Evolutionary conservation across 2,113 vertebrate genomes (phyloP).

Genomic region (Pseudorectes ferrugineus): DNA sequence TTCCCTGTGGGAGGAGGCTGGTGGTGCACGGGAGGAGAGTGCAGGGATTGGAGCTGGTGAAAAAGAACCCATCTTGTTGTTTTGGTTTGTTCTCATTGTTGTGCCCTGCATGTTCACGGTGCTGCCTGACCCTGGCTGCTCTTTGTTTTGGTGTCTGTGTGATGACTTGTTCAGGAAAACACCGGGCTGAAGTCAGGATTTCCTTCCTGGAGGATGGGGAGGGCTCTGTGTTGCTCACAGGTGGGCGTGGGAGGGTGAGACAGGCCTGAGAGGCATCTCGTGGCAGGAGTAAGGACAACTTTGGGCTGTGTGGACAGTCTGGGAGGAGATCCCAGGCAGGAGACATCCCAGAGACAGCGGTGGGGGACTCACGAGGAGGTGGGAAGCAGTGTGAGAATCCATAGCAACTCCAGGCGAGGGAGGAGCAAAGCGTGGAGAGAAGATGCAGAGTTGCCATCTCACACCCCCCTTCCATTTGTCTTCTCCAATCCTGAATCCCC

Average conservation of each 20-base stretch:
- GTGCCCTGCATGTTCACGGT: accelerated
- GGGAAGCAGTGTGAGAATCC: not conserved
- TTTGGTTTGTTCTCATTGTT: not conserved
- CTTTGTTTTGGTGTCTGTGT: not conserved
- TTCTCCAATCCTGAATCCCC: not conserved
- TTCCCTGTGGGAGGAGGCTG: not conserved
- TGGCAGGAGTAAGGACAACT: not conserved
- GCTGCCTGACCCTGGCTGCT: not conserved
- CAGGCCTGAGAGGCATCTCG: not conserved
- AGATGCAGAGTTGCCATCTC: not conserved
- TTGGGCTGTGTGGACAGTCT: not conserved
- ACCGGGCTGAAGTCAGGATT: not conserved
- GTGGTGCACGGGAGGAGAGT: accelerated
- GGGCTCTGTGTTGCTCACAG: not conserved
- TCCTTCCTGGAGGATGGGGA: not conserved
- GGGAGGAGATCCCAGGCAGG: not conserved
- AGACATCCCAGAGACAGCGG: not conserved
- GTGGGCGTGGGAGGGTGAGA: not conserved
- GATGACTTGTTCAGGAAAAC: not conserved
- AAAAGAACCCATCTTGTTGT: not conserved
- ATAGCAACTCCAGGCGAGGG: not conserved
- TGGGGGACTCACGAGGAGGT: accelerated
- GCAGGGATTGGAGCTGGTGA: not conserved
- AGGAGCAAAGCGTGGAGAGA: not conserved
- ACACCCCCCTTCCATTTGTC: not conserved